Conservation (phyloP, 2,888 invertebrate genomes). For the Mantis religiosa region DNA sequence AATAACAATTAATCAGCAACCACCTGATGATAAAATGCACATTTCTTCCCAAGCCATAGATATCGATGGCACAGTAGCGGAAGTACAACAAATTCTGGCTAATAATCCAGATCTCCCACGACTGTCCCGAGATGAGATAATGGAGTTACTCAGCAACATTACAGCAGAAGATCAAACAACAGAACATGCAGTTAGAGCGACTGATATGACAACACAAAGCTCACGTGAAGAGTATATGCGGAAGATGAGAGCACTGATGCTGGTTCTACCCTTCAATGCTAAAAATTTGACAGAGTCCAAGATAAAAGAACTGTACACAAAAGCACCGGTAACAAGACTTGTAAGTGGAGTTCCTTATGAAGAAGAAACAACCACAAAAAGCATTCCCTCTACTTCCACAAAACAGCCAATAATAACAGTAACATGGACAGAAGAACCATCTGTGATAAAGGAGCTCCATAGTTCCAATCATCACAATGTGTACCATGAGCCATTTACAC, state of each 20-base stretch:
- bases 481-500: not conserved
- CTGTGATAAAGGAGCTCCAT: not conserved
- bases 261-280: slow-evolving; percentile 62
- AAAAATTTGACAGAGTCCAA: slow-evolving; percentile 50
- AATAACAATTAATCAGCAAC: not conserved
- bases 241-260: slow-evolving; percentile 50
- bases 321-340: slow-evolving; percentile 52
- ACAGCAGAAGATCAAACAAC: slow-evolving; percentile 37
- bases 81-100: slow-evolving; percentile 62
- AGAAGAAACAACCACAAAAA: not conserved
- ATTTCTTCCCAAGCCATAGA: slow-evolving; percentile 35
- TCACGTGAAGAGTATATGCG: slow-evolving; percentile 44
- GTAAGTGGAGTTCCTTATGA: slow-evolving; percentile 5
- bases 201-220: not conserved
- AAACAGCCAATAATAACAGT: not conserved
- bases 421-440: not conserved
- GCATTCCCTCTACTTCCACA: not conserved
- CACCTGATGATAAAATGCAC: not conserved
- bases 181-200: not conserved
- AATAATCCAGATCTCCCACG: slow-evolving; percentile 60
- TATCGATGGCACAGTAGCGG: slow-evolving; percentile 59
- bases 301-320: slow-evolving; percentile 62
- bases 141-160: slow-evolving; percentile 63
- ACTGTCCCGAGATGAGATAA: slow-evolving; percentile 60
- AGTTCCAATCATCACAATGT: not conserved